Percentiles rank a stretch among this genome's conserved stretches.
Evolutionary conservation across 2,888 invertebrate genomes (phyloP).

Genomic region (Drosophila atroscutellata): DNA sequence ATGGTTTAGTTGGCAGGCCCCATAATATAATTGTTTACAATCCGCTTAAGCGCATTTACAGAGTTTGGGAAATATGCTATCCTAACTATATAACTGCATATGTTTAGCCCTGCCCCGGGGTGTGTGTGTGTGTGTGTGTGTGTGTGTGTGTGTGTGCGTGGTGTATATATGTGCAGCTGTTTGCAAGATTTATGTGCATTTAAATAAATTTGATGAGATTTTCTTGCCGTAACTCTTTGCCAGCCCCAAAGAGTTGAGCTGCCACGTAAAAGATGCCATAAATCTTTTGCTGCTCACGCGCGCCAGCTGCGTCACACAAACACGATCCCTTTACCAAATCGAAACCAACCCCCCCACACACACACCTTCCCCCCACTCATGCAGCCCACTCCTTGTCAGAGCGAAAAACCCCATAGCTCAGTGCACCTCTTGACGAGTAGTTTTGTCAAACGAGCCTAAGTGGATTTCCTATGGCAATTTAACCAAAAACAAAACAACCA

Average conservation of each 20-base stretch:
- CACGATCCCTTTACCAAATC: slow-evolving; percentile 21
- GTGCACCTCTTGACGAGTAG: slow-evolving; percentile 56
- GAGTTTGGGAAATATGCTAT: slow-evolving; percentile 21
- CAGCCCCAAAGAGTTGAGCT: slow-evolving; percentile 54
- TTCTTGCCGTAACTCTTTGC: slow-evolving; percentile 58
- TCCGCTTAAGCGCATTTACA: slow-evolving; percentile 52
- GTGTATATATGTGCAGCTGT: slow-evolving; percentile 47
- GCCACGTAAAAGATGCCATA: slow-evolving; percentile 76
- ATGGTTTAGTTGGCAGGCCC: slow-evolving; percentile 49
- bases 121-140: slow-evolving; percentile 5
- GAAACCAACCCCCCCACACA: not conserved
- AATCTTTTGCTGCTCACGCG: slow-evolving; percentile 63
- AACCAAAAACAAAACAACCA: slow-evolving; percentile 10
- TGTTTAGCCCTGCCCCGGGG: slow-evolving; percentile 1
- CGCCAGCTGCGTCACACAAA: slow-evolving; percentile 53
- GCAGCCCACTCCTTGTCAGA: not conserved
- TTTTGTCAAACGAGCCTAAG: slow-evolving; percentile 78
- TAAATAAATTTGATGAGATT: slow-evolving; percentile 79
- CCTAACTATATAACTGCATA: slow-evolving; percentile 22
- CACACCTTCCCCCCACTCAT: not conserved
- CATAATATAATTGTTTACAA: slow-evolving; percentile 58
- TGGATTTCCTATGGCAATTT: slow-evolving; percentile 66
- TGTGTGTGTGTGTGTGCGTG: slow-evolving; percentile 1
- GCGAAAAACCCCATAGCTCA: slow-evolving; percentile 1
- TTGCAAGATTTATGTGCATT: slow-evolving; percentile 75